Evolutionary conservation across 2,797 vertebrate genomes (phyloP).

Genomic region (Champsocephalus esox): DNA sequence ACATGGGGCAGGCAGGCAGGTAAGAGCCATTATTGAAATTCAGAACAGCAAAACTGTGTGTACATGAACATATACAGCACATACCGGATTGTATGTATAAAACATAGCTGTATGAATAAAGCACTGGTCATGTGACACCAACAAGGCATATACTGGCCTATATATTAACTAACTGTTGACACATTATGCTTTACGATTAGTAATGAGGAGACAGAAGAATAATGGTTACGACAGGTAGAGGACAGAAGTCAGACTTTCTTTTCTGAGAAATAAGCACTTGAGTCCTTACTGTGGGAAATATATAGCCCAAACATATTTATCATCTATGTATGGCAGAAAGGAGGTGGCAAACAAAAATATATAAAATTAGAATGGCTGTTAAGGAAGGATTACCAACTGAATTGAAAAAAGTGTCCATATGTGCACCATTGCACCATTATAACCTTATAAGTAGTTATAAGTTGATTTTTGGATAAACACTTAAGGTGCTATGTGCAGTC

Average conservation of each 20-base stretch:
- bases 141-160: not conserved
- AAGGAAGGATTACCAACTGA: not conserved
- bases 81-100: not conserved
- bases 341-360: not conserved
- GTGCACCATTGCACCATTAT: too few species aligned
- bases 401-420: not conserved
- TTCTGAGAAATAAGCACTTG: not conserved
- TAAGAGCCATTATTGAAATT: slow-evolving; percentile 60
- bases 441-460: not conserved
- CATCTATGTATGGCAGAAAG: not conserved
- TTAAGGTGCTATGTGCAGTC: too few species aligned
- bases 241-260: slow-evolving; percentile 18
- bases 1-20: slow-evolving; percentile 28
- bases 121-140: not conserved
- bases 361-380: not conserved
- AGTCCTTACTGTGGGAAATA: not conserved
- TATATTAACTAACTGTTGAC: slow-evolving; percentile 41
- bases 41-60: slow-evolving; percentile 32
- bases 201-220: slow-evolving; percentile 34
- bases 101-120: slow-evolving; percentile 9
- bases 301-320: not conserved
- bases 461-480: not conserved
- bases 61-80: slow-evolving; percentile 17
- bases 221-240: slow-evolving; percentile 10
- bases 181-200: slow-evolving; percentile 20